Base-by-base conservation (phyloP, 2,888 invertebrate species). In the Embidobia sp. region DNA sequence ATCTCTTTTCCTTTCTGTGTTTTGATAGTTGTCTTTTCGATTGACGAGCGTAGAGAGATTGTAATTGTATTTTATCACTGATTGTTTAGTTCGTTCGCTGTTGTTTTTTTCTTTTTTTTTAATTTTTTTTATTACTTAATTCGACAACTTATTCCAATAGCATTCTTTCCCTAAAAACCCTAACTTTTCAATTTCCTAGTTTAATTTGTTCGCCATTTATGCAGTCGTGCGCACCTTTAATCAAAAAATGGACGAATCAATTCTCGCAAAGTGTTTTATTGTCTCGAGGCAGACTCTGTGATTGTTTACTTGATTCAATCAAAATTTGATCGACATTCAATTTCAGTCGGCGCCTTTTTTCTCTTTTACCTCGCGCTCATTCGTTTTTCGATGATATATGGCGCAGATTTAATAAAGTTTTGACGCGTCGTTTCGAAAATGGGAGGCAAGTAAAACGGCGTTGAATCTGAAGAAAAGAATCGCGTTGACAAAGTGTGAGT, bases 401-500 rank as follows among this genome's bases (percentile, higher is more conserved):
- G 22, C 42, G 16, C 42, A 51, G 61, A 49, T 63, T 75, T 63
- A 63, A 69, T 69, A 63, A 69, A 57, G 33, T 57, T 64, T 69
- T 37, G 59, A 53, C 74, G 53, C 31, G 57, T 66, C 53, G 64
- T 66, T 59, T 35, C 27, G 66, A 57, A 51, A 74, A 59, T 35
- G 22, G 7, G 15, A 13, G 29, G 42, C 29, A 74, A 77, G 66
- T 55, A 53, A 74, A 69, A 73, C 64, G 66, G 48, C 55, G 53
- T 61, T 35, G 31, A 72, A 63, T 67, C 59, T 35, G 55, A 59
- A 69, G 69, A 74, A 78, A 78, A 57, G 69, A 78, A 66, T 59
- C 19, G 48, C 51, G 75, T 72, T 79, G 78, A 74, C 77, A 77
- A 77, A 78, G 69, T 80, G 77, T 53, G 49, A 46, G 72, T 46